phyloP scores from a whole-genome alignment of 2,797 vertebrate genomes.

The Champsocephalus esox region DNA sequence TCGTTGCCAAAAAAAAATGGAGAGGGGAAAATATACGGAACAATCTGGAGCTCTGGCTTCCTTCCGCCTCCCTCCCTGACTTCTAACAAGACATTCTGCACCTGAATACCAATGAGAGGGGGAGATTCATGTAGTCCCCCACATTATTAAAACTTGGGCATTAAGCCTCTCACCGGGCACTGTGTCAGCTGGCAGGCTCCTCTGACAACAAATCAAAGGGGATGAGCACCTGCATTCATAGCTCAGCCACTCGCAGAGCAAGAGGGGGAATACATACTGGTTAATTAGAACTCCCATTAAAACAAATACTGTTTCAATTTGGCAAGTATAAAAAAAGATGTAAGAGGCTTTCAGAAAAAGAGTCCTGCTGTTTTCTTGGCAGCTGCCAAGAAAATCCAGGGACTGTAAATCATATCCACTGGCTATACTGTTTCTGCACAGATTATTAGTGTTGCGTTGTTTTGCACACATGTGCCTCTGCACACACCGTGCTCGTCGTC shows the following conservation, averaged over 20 bases:
- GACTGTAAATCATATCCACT: constrained; percentile 85
- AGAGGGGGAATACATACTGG: constrained; percentile 82
- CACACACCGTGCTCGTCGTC: background rate
- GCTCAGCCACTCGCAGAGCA: constrained; percentile 79
- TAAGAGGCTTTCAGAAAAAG: constrained; percentile 86
- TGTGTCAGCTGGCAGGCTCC: constrained; percentile 86
- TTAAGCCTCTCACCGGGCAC: constrained; percentile 87
- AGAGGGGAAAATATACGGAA: constrained; percentile 76
- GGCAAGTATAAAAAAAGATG: constrained; percentile 85
- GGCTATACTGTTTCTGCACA: constrained; percentile 82
- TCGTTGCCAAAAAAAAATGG: constrained; percentile 77
- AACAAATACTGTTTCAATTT: constrained; percentile 88
- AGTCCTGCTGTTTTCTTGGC: constrained; percentile 82
- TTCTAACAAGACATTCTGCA: constrained; percentile 86
- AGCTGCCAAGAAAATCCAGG: constrained; percentile 84
- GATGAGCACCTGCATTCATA: constrained; percentile 85
- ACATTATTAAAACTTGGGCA: constrained; percentile 88
- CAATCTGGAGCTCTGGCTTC: constrained; percentile 79
- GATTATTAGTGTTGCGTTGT: constrained; percentile 80
- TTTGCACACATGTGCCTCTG: constrained; percentile 68
- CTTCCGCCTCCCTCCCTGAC: constrained; percentile 82
- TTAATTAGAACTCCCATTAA: constrained; percentile 89
- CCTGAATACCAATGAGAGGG: constrained; percentile 87
- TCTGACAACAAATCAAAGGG: constrained; percentile 85
- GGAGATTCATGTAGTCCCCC: constrained; percentile 82